phyloP scores from a whole-genome alignment of 2,888 invertebrate genomes.

The Notodonta dromedarius region DNA sequence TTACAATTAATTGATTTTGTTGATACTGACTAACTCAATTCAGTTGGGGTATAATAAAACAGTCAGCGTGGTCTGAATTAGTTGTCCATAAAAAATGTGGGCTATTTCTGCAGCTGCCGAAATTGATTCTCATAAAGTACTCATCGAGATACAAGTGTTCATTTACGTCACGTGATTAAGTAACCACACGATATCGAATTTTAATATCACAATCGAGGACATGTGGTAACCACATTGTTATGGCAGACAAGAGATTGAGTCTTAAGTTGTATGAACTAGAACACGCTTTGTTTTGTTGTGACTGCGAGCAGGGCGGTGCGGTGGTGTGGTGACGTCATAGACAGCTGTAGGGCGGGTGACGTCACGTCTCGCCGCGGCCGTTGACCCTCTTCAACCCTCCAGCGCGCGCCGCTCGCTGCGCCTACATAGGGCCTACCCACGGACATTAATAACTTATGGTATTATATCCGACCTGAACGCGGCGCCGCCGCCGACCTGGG shows the following conservation, averaged over 20 bases:
- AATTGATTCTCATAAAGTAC: slow-evolving; percentile 48
- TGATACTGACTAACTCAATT: slow-evolving; percentile 4
- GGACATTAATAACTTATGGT: slow-evolving; percentile 76
- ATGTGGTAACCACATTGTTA: slow-evolving; percentile 67
- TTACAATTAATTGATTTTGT: not conserved
- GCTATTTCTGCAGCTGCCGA: slow-evolving; percentile 43
- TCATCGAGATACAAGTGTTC: slow-evolving; percentile 56
- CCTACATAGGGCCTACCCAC: slow-evolving; percentile 53
- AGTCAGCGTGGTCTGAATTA: slow-evolving; percentile 9
- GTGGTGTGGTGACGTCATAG: slow-evolving; percentile 73
- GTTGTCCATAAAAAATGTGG: slow-evolving; percentile 11
- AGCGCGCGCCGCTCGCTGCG: slow-evolving; percentile 48
- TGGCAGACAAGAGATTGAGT: slow-evolving; percentile 59
- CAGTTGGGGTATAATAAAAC: not conserved
- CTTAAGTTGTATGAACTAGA: slow-evolving; percentile 60
- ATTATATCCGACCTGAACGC: slow-evolving; percentile 58
- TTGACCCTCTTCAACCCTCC: slow-evolving; percentile 72
- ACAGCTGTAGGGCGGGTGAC: slow-evolving; percentile 82
- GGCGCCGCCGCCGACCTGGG: slow-evolving; percentile 75
- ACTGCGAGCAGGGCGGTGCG: slow-evolving; percentile 55
- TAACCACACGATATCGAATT: slow-evolving; percentile 68
- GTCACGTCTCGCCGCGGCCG: slow-evolving; percentile 74
- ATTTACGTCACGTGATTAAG: slow-evolving; percentile 60
- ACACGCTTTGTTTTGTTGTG: slow-evolving; percentile 63
- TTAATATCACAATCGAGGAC: slow-evolving; percentile 63